Conservation (phyloP, 37 sponge, comb jelly and placozoan species). For the Dysidea cf. avara region DNA sequence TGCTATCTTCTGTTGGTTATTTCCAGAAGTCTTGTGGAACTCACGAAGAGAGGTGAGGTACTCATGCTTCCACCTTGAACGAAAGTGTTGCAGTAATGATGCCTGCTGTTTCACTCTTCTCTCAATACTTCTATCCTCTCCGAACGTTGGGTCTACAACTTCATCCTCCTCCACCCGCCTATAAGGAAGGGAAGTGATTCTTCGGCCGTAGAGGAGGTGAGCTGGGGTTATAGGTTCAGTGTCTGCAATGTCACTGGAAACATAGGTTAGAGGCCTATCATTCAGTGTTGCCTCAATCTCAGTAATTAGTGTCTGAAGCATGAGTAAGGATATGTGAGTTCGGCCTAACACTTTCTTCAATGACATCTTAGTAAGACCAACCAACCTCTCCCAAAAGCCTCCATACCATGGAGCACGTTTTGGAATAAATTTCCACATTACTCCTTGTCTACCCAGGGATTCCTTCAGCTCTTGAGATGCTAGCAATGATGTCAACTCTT, state of each 20-base stretch:
- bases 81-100: slow-evolving; percentile 18
- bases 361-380: not conserved
- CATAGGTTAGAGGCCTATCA: slow-evolving; percentile 8
- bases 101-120: slow-evolving; percentile 2
- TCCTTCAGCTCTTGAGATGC: not conserved
- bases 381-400: slow-evolving; percentile 3
- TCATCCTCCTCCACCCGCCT: not conserved
- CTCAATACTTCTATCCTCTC: not conserved
- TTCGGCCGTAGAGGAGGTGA: slow-evolving; percentile 12
- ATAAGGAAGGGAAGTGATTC: not conserved
- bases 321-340: not conserved
- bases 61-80: slow-evolving; percentile 26
- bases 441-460: not conserved
- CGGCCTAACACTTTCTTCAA: slow-evolving; percentile 1
- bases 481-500: not conserved
- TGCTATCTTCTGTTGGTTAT: not conserved
- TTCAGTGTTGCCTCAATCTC: slow-evolving; percentile 9
- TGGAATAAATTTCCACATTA: not conserved
- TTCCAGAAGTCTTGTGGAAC: not conserved
- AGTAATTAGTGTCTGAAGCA: slow-evolving; percentile 6
- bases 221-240: slow-evolving; percentile 28
- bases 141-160: not conserved
- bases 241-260: not conserved
- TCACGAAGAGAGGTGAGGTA: slow-evolving; percentile 27
- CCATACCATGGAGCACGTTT: slow-evolving; percentile 27